phyloP scores from a whole-genome alignment of 2,888 invertebrate genomes.

The Lasioglossum villosulum region DNA sequence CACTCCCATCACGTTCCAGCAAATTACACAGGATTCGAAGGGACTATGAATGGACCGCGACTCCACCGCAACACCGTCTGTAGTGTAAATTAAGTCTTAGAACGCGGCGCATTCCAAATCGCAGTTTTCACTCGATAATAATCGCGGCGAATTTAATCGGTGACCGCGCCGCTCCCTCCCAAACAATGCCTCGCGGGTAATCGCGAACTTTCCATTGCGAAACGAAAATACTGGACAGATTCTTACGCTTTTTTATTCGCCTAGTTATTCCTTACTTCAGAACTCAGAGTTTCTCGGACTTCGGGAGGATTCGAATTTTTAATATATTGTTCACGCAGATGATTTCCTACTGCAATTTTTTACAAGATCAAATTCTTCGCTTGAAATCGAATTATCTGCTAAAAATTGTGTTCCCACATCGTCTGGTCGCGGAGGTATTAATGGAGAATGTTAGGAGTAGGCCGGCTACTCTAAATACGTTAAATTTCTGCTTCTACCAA shows the following conservation, averaged over 20 bases:
- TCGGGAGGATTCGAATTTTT: not conserved
- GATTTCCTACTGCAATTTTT: not conserved
- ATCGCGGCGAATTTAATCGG: not conserved
- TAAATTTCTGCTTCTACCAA: not conserved
- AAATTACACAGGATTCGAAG: conserved; percentile 47
- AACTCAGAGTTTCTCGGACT: not conserved
- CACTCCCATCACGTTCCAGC: conserved; percentile 45
- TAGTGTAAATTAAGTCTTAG: conserved; percentile 41
- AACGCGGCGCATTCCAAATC: conserved; percentile 28
- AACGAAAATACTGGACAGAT: not conserved
- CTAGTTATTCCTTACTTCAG: not conserved
- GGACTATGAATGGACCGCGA: conserved; percentile 38
- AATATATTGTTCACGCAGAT: no score
- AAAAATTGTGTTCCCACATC: not conserved
- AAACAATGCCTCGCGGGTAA: not conserved
- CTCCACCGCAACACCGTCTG: conserved; percentile 30
- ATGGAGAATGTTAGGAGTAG: not conserved
- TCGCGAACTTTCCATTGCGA: not conserved
- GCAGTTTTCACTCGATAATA: conserved; percentile 27
- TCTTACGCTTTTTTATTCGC: not conserved
- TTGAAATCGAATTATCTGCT: not conserved
- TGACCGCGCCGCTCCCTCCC: not conserved
- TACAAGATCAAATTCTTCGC: not conserved
- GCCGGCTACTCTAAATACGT: not conserved
- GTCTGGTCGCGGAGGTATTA: not conserved